Evolutionary conservation across 2,888 invertebrate species (phyloP), one percentile per base, ranked within the genome.

Genomic region (Mellilla xanthometata): DNA sequence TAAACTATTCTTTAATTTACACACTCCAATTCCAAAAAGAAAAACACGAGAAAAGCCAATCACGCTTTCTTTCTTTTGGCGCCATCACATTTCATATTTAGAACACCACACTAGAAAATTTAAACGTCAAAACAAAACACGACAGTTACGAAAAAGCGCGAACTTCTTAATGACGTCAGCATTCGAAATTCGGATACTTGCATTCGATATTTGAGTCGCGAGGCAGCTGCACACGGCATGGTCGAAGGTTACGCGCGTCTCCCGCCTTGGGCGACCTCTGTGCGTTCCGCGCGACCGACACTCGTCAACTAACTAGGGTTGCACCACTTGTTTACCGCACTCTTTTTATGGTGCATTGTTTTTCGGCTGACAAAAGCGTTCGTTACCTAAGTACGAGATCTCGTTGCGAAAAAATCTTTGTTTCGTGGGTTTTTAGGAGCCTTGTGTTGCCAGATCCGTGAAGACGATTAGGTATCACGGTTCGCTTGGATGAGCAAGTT

Each of bases 191-290:
- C 41, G 50, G 68, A 83, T 88, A 88, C 88, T 89, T 87, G 86
- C 89, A 89, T 74, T 74, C 81, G 72, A 64, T 76, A 72, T 59
- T 81, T 84, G 58, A 88, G 65, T 39, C 81, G 72, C 55, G 66
- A 63, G 32, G 78, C 73, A 49, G 81, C 75, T 42, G 76, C 74
- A 68, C 89, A 89, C 74, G 85, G 88, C 88, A 89, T 89, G 76
- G 67, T 68, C 67, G 75, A 67, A 69, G 70, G 73, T 75, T 72
- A 68, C 62, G 65, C 62, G 65, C 62, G 62, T 61, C 65, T 57
- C 70, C 70, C 70, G 65, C 45, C 64, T n/a, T n/a, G n/a, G n/a
- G 54, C 63, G 63, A 66, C 63, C 67, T 65, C 66, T 53, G 67
- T 69, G 72, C 76, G 81, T 81, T 80, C 72, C 77, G 71, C 79